These are phyloP conservation scores for Thereva unica DNA, from an alignment of 2,888 invertebrate genomes.

Conservation along the genomic window DNA sequence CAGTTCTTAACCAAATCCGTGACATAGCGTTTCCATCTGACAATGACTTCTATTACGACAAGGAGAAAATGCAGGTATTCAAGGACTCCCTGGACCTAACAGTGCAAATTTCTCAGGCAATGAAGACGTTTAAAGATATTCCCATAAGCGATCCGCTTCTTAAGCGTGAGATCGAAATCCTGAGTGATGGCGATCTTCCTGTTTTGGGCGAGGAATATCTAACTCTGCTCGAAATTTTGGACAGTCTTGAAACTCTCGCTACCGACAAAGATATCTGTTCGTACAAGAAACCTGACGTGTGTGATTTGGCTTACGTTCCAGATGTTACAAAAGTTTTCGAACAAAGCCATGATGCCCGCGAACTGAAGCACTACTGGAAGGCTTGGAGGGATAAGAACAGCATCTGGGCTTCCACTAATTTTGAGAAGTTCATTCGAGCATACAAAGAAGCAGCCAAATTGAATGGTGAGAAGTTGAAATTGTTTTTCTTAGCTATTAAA, in stretches of 20 bases:
- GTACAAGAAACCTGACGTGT: slow-evolving; percentile 46
- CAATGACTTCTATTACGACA: too few species aligned
- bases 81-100: too few species aligned
- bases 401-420: slow-evolving; percentile 52
- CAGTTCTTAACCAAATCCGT: too few species aligned
- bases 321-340: slow-evolving; percentile 52
- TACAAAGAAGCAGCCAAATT: slow-evolving; percentile 50
- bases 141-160: too few species aligned
- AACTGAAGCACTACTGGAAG: slow-evolving; percentile 54
- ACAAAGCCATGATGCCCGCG: slow-evolving; percentile 49
- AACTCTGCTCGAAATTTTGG: too few species aligned
- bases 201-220: too few species aligned
- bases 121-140: too few species aligned
- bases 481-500: background rate
- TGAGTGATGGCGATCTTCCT: too few species aligned
- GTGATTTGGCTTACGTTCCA: slow-evolving; percentile 51
- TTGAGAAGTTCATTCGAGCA: slow-evolving; percentile 51
- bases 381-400: slow-evolving; percentile 52
- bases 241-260: background rate
- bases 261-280: slow-evolving; percentile 37
- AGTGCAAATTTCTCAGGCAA: too few species aligned
- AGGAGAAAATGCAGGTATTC: too few species aligned
- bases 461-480: slow-evolving; percentile 44
- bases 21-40: too few species aligned
- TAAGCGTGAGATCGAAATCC: too few species aligned